Evolutionary conservation across 2,888 invertebrate species (phyloP), one percentile per base, ranked within the genome.

Genomic region (Strigamia transsilvanica): DNA sequence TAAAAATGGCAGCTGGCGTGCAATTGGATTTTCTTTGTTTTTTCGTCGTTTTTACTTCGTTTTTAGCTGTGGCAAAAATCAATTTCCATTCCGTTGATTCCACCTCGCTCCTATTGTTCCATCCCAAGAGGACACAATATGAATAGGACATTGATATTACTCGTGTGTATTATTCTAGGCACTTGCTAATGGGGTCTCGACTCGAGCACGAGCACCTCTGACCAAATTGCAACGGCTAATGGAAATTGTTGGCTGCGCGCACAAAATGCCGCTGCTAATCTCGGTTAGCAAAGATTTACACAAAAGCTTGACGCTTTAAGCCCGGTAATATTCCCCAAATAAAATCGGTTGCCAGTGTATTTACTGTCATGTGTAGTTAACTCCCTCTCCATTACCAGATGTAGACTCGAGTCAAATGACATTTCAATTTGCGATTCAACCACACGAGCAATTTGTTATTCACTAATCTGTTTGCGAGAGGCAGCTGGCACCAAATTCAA

Each of bases 301-400:
- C 13, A 9, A 46, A 46, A 46, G 46, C 46, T 46, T 46, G 7
- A n/a, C 12, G 46, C 15, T n/a, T 46, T 46, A 46, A 46, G 46
- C 38, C 38, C 38, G 4, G 46, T n/a, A 46, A 46, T 46, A 46
- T 46, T 46, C 15, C 10, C 15, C 46, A n/a, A n/a, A n/a, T 46
- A 46, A 46, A 46, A 46, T 46, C 46, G n/a, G 46, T 46, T 46
- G 46, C 15, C 13, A n/a, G 46, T 46, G 46, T 46, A 46, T 46
- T 46, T 46, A 46, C 46, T 46, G 46, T 46, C 46, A 46, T 46
- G 46, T 46, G 7, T 46, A 46, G 46, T 46, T 46, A 46, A 46
- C 46, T 46, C 46, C 46, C 13, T 46, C 46, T 13, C 46, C 46
- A 46, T 46, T 46, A 46, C 46, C 46, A 46, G 38, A 38, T 38